These are phyloP conservation scores for Danio rerio DNA, from an alignment of 2,113 vertebrate species.

Conservation along the genomic window GRCz12tu NC_133180.1:8325501-8326000, in stretches of 20 bases:
- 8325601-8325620: not conserved
- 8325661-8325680: not conserved
- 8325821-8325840: no score
- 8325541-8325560: slow-evolving; percentile 11
- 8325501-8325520: not conserved
- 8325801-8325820: no score
- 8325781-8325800: no score
- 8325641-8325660: not conserved
- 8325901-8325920: no score
- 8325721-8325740: not conserved
- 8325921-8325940: no score
- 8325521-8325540: slow-evolving; percentile 27
- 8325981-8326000: no score
- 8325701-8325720: not conserved
- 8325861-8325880: no score
- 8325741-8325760: not conserved
- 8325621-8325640: not conserved
- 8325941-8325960: no score
- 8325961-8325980: no score
- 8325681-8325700: not conserved
- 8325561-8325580: not conserved
- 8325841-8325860: no score
- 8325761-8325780: not conserved
- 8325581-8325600: not conserved
- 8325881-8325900: no score